Evolutionary conservation across 92 coral and sea anemone genomes (phyloP).

Genomic region (Phenganax marumi): DNA sequence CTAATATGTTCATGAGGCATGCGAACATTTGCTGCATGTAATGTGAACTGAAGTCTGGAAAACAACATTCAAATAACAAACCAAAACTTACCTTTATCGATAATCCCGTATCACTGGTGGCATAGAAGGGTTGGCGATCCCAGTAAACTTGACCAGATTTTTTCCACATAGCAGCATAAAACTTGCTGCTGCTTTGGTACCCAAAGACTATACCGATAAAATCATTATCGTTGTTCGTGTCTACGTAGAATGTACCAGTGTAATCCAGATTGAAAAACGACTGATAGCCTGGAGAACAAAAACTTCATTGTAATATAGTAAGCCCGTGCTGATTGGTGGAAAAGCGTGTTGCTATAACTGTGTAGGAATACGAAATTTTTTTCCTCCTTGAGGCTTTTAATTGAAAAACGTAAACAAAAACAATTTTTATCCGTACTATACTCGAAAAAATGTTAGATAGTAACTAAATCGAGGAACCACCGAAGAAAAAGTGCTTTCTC

Average conservation of each 20-base stretch:
- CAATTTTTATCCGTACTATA: too few species aligned
- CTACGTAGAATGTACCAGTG: slow-evolving; percentile 79
- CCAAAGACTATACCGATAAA: slow-evolving; percentile 88
- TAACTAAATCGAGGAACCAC: too few species aligned
- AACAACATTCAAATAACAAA: too few species aligned
- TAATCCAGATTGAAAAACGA: slow-evolving; percentile 70
- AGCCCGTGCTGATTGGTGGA: neutral
- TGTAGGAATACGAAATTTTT: too few species aligned
- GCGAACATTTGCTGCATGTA: too few species aligned
- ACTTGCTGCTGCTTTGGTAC: slow-evolving; percentile 70
- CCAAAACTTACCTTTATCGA: slow-evolving; percentile 63
- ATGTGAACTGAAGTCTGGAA: too few species aligned
- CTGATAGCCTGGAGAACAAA: slow-evolving; percentile 11
- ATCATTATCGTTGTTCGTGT: slow-evolving; percentile 73
- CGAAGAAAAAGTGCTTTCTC: too few species aligned
- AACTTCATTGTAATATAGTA: neutral
- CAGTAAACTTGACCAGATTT: slow-evolving; percentile 71
- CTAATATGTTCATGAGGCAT: too few species aligned
- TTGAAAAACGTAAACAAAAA: neutral
- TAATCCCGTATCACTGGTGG: slow-evolving; percentile 63
- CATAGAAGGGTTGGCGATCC: slow-evolving; percentile 73
- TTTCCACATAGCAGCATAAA: slow-evolving; percentile 85
- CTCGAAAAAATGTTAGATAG: too few species aligned
- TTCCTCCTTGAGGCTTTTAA: neutral
- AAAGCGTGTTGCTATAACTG: neutral